Evolutionary conservation across 2,797 vertebrate genomes (phyloP).

Genomic region (Prunella strophiata): DNA sequence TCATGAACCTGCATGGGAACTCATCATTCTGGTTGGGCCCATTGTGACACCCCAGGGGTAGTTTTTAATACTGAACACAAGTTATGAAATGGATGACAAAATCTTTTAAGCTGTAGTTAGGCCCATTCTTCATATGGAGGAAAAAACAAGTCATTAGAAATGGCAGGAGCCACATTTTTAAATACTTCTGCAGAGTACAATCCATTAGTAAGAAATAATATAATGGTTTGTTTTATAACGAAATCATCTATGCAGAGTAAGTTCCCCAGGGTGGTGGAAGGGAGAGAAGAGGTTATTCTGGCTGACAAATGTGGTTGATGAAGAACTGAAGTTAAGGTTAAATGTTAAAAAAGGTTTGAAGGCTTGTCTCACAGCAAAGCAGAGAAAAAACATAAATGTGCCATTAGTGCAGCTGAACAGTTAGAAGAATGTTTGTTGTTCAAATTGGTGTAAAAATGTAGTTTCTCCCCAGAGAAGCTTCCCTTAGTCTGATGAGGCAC

Average conservation of each 20-base stretch:
- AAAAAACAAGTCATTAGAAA: neutral
- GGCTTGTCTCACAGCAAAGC: neutral
- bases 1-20: fast-evolving
- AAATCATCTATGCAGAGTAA: neutral
- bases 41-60: neutral
- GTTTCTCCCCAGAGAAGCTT: neutral
- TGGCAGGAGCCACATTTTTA: neutral
- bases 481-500: neutral
- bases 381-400: neutral
- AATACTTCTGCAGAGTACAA: neutral
- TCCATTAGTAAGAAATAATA: neutral
- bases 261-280: neutral
- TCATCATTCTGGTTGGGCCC: neutral
- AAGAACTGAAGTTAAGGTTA: neutral
- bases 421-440: neutral
- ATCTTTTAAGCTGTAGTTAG: neutral
- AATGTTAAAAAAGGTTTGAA: neutral
- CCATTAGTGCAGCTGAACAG: neutral
- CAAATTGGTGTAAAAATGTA: neutral
- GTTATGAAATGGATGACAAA: neutral
- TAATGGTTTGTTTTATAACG: neutral
- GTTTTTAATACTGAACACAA: neutral
- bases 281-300: neutral
- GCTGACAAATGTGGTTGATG: neutral
- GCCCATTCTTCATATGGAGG: neutral